Evolutionary conservation across 2,113 vertebrate genomes (phyloP).

Genomic region (Grammomys dolichurus): DNA sequence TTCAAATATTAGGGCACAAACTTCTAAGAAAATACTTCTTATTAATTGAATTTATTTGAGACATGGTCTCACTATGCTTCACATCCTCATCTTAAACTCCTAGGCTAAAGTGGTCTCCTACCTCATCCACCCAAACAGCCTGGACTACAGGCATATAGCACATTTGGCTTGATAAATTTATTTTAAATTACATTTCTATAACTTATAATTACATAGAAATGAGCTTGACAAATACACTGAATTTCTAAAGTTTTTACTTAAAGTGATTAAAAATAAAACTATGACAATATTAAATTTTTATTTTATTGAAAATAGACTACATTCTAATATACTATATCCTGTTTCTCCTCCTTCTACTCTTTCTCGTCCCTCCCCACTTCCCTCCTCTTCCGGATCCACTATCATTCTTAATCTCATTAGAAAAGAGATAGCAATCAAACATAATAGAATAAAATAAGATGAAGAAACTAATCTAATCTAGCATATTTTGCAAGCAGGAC

Average conservation of each 20-base stretch:
- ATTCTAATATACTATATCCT: neutral
- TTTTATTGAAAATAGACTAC: neutral
- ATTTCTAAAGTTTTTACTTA: neutral
- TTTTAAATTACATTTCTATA: slow-evolving; percentile 39
- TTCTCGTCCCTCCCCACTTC: neutral
- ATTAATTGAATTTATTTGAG: slow-evolving; percentile 5
- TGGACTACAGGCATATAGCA: neutral
- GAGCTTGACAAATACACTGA: neutral
- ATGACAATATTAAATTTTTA: neutral
- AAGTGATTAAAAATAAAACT: neutral
- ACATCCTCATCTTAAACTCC: neutral
- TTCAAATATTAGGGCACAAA: neutral
- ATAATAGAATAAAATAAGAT: neutral
- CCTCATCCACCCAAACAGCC: neutral
- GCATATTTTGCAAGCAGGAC: neutral
- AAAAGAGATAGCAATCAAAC: neutral
- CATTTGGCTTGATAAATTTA: neutral
- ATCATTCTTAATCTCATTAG: neutral
- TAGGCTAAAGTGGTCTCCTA: neutral
- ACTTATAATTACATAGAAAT: neutral
- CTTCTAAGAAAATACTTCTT: neutral
- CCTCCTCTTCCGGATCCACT: neutral
- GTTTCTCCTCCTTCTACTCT: neutral
- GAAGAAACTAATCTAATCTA: neutral
- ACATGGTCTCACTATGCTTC: neutral